Percentiles rank a stretch among this genome's conserved stretches.
Evolutionary conservation across 2,113 vertebrate species (phyloP).

Genomic region (Ctenodactylus gundi): DNA sequence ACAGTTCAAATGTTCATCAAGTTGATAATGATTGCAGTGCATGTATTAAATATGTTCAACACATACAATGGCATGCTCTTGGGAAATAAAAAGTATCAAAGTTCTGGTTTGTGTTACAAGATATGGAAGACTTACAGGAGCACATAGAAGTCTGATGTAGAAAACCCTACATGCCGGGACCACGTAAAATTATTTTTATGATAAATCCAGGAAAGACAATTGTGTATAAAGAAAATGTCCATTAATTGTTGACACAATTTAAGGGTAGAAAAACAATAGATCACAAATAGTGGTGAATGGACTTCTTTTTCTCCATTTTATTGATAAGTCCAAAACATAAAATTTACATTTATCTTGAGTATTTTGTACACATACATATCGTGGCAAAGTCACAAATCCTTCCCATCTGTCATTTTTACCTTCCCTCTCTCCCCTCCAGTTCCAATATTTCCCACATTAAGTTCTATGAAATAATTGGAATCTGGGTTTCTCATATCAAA

Average conservation of each 20-base stretch:
- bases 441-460: no score
- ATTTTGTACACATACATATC: no score
- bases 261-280: background rate
- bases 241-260: background rate
- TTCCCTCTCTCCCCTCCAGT: no score
- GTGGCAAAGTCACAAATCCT: no score
- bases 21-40: background rate
- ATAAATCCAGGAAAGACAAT: background rate
- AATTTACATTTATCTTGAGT: no score
- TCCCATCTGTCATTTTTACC: no score
- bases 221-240: background rate
- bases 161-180: background rate
- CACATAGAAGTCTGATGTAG: background rate
- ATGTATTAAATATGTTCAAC: background rate
- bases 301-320: no score
- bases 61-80: background rate
- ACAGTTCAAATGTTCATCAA: background rate
- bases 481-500: no score
- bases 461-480: no score
- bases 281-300: background rate
- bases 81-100: background rate
- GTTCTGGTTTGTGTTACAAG: background rate
- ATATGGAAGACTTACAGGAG: background rate
- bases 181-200: background rate
- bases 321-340: no score